phyloP scores from a whole-genome alignment of 2,113 vertebrate species.

The Notiomystis cincta region DNA sequence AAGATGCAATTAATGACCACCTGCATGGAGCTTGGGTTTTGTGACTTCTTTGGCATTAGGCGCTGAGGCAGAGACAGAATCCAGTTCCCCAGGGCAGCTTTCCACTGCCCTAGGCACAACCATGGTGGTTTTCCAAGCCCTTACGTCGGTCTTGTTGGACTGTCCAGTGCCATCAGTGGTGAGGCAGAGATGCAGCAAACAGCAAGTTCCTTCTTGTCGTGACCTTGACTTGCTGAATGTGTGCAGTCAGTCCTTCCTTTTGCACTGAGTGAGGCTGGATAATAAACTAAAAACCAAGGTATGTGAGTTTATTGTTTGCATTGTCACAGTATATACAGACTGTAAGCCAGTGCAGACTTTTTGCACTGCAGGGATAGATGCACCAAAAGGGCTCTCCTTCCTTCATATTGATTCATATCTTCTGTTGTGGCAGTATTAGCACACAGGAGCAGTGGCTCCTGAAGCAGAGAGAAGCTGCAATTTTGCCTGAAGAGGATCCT shows the following conservation, averaged over 20 bases:
- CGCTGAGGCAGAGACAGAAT: not conserved
- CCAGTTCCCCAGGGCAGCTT: not conserved
- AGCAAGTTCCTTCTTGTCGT: not conserved
- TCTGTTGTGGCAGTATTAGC: not conserved
- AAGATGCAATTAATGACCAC: slow-evolving; percentile 2
- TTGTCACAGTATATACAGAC: rapidly evolving
- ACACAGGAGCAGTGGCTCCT: not conserved
- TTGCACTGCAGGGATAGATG: too few species aligned
- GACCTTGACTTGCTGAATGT: not conserved
- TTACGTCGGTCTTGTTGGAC: not conserved
- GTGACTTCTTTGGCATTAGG: not conserved
- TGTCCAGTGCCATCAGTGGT: not conserved
- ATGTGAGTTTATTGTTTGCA: not conserved
- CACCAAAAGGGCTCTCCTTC: not conserved
- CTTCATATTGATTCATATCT: not conserved
- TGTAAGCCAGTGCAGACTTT: rapidly evolving
- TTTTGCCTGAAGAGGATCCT: not conserved
- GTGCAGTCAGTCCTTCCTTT: not conserved
- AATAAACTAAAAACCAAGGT: not conserved
- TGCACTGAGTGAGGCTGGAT: not conserved
- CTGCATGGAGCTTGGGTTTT: not conserved
- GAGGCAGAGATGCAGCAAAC: not conserved
- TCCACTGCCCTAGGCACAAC: not conserved
- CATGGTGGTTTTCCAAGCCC: not conserved
- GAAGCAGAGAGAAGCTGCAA: not conserved